Conservation (phyloP, 1,140 invertebrate genomes). For the Arctopsyche grandis region DNA sequence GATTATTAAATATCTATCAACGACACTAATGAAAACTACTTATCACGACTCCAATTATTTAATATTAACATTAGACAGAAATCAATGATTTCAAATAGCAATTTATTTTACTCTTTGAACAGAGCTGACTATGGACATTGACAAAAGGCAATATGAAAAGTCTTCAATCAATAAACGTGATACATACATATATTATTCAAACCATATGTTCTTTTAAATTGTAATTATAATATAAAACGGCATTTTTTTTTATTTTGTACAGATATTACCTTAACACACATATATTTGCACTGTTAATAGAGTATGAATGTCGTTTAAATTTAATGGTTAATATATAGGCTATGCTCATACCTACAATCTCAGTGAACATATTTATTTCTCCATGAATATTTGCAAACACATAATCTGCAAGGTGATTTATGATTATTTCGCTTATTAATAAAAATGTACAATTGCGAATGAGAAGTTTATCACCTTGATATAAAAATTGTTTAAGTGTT, state of each 20-base stretch:
- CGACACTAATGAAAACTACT: conserved; percentile 10
- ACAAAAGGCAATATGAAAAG: conserved; percentile 32
- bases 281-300: conserved; percentile 4
- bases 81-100: conserved; percentile 27
- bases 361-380: background rate
- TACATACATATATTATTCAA: conserved; percentile 22
- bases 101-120: conserved; percentile 33
- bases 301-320: background rate
- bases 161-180: conserved; percentile 31
- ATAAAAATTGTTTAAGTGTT: background rate
- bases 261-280: conserved; percentile 12
- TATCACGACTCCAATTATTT: conserved; percentile 15
- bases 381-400: background rate
- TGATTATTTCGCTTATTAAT: conserved; percentile 7
- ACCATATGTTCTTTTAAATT: conserved; percentile 14
- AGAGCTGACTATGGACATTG: conserved; percentile 29
- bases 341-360: background rate
- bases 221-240: conserved; percentile 27
- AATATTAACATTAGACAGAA: conserved; percentile 33
- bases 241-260: conserved; percentile 11
- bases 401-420: background rate
- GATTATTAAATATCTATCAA: background rate
- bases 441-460: conserved; percentile 27
- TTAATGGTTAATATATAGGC: no score
- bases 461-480: conserved; percentile 20